These are phyloP conservation scores for Setophaga coronata DNA, from an alignment of 2,113 vertebrate species.

Conservation along the genomic window DNA sequence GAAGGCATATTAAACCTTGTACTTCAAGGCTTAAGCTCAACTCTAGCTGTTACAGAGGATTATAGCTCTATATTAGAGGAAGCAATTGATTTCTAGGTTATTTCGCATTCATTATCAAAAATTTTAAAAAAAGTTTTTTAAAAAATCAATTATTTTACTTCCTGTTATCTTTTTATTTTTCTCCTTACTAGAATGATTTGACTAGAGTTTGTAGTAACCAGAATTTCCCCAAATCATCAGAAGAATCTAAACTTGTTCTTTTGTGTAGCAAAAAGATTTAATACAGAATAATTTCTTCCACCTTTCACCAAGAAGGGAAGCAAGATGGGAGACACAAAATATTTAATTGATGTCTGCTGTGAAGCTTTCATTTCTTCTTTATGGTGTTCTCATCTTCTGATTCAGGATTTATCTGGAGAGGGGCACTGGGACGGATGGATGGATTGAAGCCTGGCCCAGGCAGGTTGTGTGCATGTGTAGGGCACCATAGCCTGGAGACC, in stretches of 20 bases:
- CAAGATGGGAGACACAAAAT: background rate
- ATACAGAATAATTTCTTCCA: background rate
- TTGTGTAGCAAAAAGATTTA: background rate
- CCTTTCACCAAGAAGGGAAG: background rate
- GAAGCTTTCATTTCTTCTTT: background rate
- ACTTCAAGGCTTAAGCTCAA: constrained; percentile 11
- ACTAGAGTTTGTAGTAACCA: background rate
- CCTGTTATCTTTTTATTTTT: background rate
- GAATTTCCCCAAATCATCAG: background rate
- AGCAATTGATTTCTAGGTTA: constrained; percentile 45
- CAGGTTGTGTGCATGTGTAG: background rate
- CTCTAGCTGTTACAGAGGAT: constrained; percentile 13
- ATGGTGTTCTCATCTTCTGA: background rate
- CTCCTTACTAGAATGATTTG: background rate
- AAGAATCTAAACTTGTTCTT: background rate
- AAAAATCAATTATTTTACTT: background rate
- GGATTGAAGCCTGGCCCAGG: background rate
- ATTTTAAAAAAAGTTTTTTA: too few species aligned
- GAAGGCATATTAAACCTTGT: constrained; percentile 13
- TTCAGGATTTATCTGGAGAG: background rate
- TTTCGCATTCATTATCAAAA: background rate
- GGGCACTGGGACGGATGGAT: background rate
- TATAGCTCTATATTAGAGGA: background rate
- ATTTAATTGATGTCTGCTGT: background rate
- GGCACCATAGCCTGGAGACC: background rate